Evolutionary conservation across 1,140 invertebrate genomes (phyloP).

Genomic region (Micrasema minimum): DNA sequence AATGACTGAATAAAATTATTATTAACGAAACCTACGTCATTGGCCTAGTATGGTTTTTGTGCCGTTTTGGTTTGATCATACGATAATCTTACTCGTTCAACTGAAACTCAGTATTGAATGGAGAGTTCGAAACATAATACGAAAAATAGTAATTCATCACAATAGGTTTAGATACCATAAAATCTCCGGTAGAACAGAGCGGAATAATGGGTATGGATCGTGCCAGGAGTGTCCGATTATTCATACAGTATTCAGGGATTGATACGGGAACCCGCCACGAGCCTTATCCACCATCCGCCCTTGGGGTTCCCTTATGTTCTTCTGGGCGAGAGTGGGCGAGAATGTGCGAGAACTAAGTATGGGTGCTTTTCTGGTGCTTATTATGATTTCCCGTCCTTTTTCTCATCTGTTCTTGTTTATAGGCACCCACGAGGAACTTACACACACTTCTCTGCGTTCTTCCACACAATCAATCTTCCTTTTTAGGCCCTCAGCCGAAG

Average conservation of each 20-base stretch:
- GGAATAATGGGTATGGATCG: not conserved
- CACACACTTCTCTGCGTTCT: not conserved
- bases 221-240: slow-evolving; percentile 13
- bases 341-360: no score
- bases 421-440: not conserved
- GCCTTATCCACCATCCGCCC: no score
- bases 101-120: not conserved
- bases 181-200: not conserved
- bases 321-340: no score
- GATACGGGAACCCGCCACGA: not conserved
- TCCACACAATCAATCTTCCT: slow-evolving; percentile 46
- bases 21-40: no score
- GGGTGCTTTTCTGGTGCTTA: no score
- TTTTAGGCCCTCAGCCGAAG: slow-evolving; percentile 36
- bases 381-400: no score
- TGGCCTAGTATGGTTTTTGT: no score
- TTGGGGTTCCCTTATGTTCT: no score
- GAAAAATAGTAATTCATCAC: not conserved
- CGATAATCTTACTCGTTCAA: not conserved
- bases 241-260: slow-evolving; percentile 1
- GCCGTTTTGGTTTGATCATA: not conserved
- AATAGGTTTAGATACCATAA: not conserved
- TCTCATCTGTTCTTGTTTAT: no score
- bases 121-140: not conserved
- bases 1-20: no score